Conservation (phyloP, 2,888 invertebrate species). For the Mactromeris polynyma region DNA sequence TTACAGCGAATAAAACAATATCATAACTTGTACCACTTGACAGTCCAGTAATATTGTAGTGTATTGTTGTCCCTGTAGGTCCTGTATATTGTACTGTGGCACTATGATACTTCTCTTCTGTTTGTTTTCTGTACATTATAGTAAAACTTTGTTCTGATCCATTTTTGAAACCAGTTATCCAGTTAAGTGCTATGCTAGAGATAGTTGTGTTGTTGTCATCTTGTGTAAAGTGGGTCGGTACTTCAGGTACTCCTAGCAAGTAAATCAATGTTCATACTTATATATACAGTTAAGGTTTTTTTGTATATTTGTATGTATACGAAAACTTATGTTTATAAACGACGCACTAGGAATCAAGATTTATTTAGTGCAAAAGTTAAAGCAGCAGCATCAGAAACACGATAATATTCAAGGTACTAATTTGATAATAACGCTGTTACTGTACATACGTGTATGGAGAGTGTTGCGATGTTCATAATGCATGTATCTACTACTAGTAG, state of each 20-base stretch:
- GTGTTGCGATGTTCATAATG: no score
- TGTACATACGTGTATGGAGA: no score
- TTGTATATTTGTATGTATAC: background rate
- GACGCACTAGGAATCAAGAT: no score
- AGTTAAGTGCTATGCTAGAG: background rate
- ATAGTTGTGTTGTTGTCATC: background rate
- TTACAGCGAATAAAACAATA: background rate
- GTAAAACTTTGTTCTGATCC: background rate
- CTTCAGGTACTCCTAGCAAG: background rate
- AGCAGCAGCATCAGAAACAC: background rate
- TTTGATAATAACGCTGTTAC: background rate
- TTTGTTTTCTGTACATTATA: background rate
- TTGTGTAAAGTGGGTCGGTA: background rate
- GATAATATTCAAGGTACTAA: background rate
- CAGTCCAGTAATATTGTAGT: background rate
- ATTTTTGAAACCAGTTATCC: slow-evolving; percentile 9
- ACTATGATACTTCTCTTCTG: background rate
- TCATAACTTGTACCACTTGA: background rate
- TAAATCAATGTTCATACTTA: background rate
- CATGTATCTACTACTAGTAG: no score
- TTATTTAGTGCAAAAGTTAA: background rate
- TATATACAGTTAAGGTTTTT: background rate
- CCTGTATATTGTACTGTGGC: background rate
- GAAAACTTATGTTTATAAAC: no score
- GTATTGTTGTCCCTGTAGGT: background rate